Base-by-base conservation (phyloP, 2,888 invertebrate species). In the Lochmaea crataegi region DNA sequence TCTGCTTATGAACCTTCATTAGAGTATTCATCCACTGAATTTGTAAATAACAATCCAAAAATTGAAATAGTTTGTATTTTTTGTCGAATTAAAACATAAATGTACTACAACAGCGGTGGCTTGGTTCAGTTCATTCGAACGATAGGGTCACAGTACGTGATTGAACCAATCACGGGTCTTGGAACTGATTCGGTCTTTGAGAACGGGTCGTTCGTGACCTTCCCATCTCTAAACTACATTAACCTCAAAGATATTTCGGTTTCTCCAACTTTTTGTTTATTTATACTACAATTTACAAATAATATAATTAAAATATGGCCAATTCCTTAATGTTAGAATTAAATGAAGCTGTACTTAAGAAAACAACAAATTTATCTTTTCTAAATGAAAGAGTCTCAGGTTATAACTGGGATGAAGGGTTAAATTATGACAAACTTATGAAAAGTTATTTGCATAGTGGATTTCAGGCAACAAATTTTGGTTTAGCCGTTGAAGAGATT, bases 391-490 rank as follows among this genome's bases (percentile, higher is more conserved):
- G 88, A 70, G 94, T 96, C 0, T 85, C 89, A 77, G 99, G 98
- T 5, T 99, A 98, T 86, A 96, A 99, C 84, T 99, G 97, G 91
- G 96, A 96, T 85, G 88, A 92, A 79, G 95, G 98, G 61, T 87
- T 97, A 9, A 91, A 99, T 86, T 97, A 97, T 85, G 91, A 94
- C 77, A 91, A 92, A 82, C 87, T 99, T 69, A 89, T 99, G 58
- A 89, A 93, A 77, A 93, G 94, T 41, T 99, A 94, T 85, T 85
- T 90, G 42, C 89, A 90, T 71, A 94, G 94, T 22, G 99, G 99
- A n/a, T 99, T 99, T 87, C 99, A 99, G 89, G 98, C 99, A 0
- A 97, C 98, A 0, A 97, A 94, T 89, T 94, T 99, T 85, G 98
- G 96, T 0, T 88, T 93, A 82, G 97, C 98, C 0, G 93, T 99